A percentile compares a stretch with the other conserved stretches of the same genome.
These are phyloP conservation scores for Megathymus violae DNA, from an alignment of 1,140 invertebrate species.

Conservation along the genomic window DNA sequence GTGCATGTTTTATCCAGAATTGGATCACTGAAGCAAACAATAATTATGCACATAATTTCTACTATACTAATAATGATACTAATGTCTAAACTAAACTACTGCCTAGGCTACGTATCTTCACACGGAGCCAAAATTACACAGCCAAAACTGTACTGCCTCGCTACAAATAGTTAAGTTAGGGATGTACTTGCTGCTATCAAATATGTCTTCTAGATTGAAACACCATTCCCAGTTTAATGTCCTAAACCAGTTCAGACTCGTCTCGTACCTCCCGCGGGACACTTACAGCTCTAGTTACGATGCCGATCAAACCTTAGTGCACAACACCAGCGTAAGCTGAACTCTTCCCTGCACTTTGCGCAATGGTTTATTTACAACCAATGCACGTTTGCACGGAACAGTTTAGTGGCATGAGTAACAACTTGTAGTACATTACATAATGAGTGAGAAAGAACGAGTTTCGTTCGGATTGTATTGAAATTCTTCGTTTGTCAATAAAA, in stretches of 20 bases:
- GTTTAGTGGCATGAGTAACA: constrained; percentile 2
- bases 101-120: no score
- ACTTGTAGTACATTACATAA: no score
- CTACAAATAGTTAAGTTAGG: neutral
- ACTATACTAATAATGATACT: no score
- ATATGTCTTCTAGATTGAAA: constrained; percentile 7
- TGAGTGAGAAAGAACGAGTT: no score
- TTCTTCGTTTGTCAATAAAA: no score
- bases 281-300: constrained; percentile 11
- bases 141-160: no score
- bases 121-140: no score
- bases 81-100: no score
- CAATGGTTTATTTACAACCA: constrained; percentile 26
- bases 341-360: constrained; percentile 26
- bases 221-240: constrained; percentile 15
- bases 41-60: no score
- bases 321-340: constrained; percentile 12
- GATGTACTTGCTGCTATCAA: neutral
- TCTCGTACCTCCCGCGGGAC: constrained; percentile 16
- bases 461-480: no score
- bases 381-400: neutral
- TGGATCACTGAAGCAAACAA: no score
- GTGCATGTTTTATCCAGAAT: no score
- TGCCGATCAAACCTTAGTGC: neutral
- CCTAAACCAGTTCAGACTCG: constrained; percentile 14